Percentiles rank a stretch among this genome's conserved stretches.
Evolutionary conservation across 2,113 vertebrate genomes (phyloP).

Genomic region (Corydoras sp.): DNA sequence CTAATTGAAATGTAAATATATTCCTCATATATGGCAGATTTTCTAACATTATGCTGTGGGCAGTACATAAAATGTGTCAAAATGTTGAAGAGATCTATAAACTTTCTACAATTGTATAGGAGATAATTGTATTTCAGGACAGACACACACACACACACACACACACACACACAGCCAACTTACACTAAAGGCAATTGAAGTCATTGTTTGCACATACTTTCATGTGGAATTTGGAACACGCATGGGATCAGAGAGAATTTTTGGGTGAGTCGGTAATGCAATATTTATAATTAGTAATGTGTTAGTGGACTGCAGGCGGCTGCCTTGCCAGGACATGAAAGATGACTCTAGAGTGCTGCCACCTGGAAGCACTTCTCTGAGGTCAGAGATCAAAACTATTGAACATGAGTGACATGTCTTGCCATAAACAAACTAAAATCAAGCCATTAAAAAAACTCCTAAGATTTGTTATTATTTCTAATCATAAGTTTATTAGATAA

Average conservation of each 20-base stretch:
- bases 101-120: too few relatives aligned
- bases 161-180: not conserved
- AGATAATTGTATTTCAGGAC: not conserved
- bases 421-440: constrained; percentile 54
- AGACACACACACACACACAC: constrained; percentile 1
- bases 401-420: constrained; percentile 64
- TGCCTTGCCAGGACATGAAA: constrained; percentile 30
- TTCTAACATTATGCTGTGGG: too few relatives aligned
- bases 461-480: constrained; percentile 9
- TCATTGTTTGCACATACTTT: constrained; percentile 34
- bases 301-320: constrained; percentile 55
- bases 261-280: constrained; percentile 45
- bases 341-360: constrained; percentile 52
- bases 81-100: too few relatives aligned
- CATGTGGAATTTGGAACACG: constrained; percentile 23
- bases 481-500: too few relatives aligned
- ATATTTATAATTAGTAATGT: constrained; percentile 55
- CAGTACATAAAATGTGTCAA: too few relatives aligned
- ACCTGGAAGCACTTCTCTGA: constrained; percentile 69
- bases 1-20: too few relatives aligned
- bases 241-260: constrained; percentile 36
- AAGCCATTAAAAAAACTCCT: constrained; percentile 44
- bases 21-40: too few relatives aligned
- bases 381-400: constrained; percentile 65
- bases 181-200: not conserved